Conservation (phyloP, 2,797 vertebrate species). For the Malurus leucopterus region DNA sequence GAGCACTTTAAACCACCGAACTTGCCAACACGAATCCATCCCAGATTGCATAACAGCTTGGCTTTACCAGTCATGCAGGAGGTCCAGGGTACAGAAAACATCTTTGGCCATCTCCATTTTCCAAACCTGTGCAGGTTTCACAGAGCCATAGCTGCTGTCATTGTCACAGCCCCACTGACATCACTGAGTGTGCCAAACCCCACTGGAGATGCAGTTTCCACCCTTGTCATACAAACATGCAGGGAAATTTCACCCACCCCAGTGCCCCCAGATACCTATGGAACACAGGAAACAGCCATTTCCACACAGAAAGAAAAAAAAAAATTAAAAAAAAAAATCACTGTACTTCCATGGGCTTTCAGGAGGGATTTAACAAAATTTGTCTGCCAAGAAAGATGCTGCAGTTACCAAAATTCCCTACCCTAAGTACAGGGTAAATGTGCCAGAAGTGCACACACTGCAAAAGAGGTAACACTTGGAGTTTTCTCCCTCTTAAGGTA, state of each 20-base stretch:
- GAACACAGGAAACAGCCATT: background rate
- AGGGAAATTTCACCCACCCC: background rate
- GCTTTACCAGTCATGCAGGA: background rate
- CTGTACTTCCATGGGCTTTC: background rate
- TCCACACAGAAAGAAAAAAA: background rate
- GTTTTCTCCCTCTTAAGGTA: background rate
- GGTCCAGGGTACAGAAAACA: background rate
- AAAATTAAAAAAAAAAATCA: background rate
- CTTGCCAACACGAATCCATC: background rate
- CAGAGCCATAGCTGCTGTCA: background rate
- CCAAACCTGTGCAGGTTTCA: background rate
- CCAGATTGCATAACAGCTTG: background rate
- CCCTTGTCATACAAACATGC: background rate
- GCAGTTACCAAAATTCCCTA: background rate
- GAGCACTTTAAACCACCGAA: background rate
- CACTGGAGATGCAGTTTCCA: background rate
- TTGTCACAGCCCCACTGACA: fast-evolving
- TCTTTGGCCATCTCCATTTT: background rate
- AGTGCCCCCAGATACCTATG: background rate
- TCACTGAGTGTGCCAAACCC: background rate
- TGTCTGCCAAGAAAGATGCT: background rate
- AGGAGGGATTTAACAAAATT: background rate
- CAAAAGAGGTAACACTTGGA: background rate
- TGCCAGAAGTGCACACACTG: background rate
- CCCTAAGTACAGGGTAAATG: background rate